These are phyloP conservation scores for Leuciscus waleckii DNA, from an alignment of 2,797 vertebrate species.

Conservation along the genomic window DNA sequence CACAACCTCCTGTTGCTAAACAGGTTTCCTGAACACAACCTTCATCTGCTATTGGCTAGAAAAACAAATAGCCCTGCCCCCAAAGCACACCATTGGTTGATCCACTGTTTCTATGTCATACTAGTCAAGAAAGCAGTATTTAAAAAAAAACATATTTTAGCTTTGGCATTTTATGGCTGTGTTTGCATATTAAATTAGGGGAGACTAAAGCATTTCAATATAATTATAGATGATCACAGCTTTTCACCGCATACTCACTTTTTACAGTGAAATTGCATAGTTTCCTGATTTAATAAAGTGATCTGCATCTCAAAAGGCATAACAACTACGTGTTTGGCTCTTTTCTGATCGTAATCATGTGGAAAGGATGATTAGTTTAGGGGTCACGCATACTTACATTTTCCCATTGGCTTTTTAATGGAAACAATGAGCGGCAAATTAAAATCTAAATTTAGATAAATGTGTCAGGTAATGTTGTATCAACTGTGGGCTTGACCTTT, in stretches of 20 bases:
- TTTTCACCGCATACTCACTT: not conserved
- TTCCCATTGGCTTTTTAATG: slow-evolving; percentile 16
- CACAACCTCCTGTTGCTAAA: not conserved
- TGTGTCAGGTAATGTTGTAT: slow-evolving; percentile 31
- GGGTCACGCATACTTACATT: not conserved
- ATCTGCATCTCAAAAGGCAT: not conserved
- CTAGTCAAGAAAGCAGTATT: no score
- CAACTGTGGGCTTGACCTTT: slow-evolving; percentile 58
- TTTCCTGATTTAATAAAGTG: not conserved
- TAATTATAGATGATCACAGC: not conserved
- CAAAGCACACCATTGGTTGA: not conserved
- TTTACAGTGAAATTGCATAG: not conserved
- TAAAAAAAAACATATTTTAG: no score
- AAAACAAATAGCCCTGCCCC: not conserved
- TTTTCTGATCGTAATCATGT: slow-evolving; percentile 10
- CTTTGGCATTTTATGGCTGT: not conserved
- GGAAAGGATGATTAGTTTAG: slow-evolving; percentile 7
- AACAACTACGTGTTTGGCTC: not conserved
- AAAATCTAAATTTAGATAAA: not conserved
- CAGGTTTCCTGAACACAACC: not conserved
- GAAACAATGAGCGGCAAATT: slow-evolving; percentile 24
- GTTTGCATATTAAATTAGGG: not conserved
- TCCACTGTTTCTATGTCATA: not conserved
- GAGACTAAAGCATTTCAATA: not conserved
- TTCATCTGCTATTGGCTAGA: not conserved